These are phyloP conservation scores for Anableps anableps DNA, from an alignment of 2,797 vertebrate species.

Conservation along the genomic window DNA sequence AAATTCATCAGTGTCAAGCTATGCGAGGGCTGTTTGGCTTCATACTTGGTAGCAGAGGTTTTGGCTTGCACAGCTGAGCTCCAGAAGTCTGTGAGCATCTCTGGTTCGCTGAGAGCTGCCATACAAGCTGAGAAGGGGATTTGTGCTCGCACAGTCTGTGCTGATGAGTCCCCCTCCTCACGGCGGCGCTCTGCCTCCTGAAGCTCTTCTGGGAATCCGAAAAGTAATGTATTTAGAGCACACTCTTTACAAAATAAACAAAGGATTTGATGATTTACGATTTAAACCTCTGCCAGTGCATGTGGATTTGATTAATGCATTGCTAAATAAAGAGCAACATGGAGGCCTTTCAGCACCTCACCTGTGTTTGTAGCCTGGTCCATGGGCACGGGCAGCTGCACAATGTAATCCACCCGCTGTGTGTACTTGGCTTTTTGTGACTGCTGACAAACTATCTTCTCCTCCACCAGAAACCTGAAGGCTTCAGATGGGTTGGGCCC, in stretches of 20 bases:
- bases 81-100: slow-evolving; percentile 98
- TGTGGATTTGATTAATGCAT: neutral
- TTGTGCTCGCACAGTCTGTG: slow-evolving; percentile 90
- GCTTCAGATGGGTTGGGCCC: slow-evolving; percentile 96
- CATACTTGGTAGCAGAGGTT: slow-evolving; percentile 97
- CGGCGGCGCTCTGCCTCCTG: slow-evolving; percentile 92
- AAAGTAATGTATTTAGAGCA: neutral
- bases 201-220: slow-evolving; percentile 85
- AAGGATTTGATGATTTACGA: neutral
- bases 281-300: neutral
- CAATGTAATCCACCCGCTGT: slow-evolving; percentile 97
- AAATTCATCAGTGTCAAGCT: neutral
- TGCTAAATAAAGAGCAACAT: neutral
- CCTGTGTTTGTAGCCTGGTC: slow-evolving; percentile 96
- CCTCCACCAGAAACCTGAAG: slow-evolving; percentile 97
- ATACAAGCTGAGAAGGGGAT: slow-evolving; percentile 97
- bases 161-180: slow-evolving; percentile 89
- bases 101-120: slow-evolving; percentile 95
- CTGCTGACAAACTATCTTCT: slow-evolving; percentile 96
- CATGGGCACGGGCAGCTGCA: slow-evolving; percentile 97
- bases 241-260: neutral
- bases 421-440: slow-evolving; percentile 98
- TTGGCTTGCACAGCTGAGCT: slow-evolving; percentile 97
- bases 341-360: slow-evolving; percentile 58
- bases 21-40: neutral